Percentiles rank a stretch among this genome's conserved stretches.
Evolutionary conservation across 2,113 vertebrate genomes (phyloP).

Genomic region (Eleginops maclovinus): DNA sequence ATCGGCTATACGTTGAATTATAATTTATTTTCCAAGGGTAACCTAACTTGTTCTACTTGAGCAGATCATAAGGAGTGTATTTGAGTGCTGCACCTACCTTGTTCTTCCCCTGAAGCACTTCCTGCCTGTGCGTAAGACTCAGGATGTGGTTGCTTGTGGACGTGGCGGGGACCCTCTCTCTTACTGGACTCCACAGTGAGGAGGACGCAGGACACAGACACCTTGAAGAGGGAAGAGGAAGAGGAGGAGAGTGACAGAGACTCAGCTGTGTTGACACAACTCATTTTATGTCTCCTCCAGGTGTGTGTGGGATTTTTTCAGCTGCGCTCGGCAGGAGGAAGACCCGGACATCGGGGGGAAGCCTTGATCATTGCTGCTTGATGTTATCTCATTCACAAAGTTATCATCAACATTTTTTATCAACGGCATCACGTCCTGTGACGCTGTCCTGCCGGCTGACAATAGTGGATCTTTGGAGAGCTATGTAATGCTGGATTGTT

Average conservation of each 20-base stretch:
- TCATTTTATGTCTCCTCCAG: constrained; percentile 62
- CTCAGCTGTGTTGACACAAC: constrained; percentile 82
- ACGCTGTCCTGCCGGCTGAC: constrained; percentile 43
- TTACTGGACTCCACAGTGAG: constrained; percentile 74
- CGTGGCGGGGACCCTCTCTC: constrained; percentile 70
- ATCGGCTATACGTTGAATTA: too few species aligned
- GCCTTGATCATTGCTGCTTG: constrained; percentile 64
- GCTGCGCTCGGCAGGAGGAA: constrained; percentile 73
- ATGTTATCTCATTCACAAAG: constrained; percentile 43
- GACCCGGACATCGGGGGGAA: constrained; percentile 45
- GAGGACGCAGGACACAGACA: constrained; percentile 76
- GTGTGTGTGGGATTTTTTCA: constrained; percentile 64
- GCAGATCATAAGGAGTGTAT: background rate
- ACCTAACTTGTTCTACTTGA: too few species aligned
- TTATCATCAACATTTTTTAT: constrained; percentile 51
- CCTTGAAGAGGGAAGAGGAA: constrained; percentile 71
- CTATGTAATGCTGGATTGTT: constrained; percentile 64
- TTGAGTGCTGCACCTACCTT: constrained; percentile 85
- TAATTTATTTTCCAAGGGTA: too few species aligned
- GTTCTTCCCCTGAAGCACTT: constrained; percentile 91
- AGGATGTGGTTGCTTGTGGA: constrained; percentile 89
- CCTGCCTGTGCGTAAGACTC: constrained; percentile 88
- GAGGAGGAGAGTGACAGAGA: constrained; percentile 52
- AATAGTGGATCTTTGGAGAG: constrained; percentile 59
- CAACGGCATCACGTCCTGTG: constrained; percentile 60